Conservation (phyloP, 2,888 invertebrate species). For the Melipona bicolor region DNA sequence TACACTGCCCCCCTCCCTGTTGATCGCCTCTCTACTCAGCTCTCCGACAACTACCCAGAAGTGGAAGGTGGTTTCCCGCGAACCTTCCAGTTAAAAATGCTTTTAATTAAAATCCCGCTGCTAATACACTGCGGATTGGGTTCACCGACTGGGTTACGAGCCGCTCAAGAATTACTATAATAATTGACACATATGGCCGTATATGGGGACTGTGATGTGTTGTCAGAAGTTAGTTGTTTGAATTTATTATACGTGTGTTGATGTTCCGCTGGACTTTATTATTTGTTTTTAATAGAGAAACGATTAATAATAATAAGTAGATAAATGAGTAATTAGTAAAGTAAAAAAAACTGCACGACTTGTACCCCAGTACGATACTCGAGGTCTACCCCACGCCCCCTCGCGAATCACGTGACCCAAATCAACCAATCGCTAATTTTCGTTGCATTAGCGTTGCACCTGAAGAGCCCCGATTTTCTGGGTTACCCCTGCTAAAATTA, state of each 20-base stretch:
- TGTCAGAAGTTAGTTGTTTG: background rate
- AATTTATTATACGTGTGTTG: background rate
- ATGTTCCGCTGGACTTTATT: background rate
- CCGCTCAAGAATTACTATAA: slow-evolving; percentile 11
- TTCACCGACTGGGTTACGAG: slow-evolving; percentile 7
- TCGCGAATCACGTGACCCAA: too few species aligned
- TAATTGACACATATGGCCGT: slow-evolving; percentile 6
- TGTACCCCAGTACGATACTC: too few species aligned
- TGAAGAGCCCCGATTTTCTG: too few species aligned
- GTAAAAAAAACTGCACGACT: too few species aligned
- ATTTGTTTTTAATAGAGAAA: background rate
- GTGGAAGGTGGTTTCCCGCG: slow-evolving; percentile 13
- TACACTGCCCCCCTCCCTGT: slow-evolving; percentile 29
- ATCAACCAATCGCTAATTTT: too few species aligned
- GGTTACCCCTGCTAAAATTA: too few species aligned
- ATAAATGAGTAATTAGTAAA: too few species aligned
- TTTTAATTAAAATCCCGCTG: slow-evolving; percentile 48
- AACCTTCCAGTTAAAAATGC: slow-evolving; percentile 38
- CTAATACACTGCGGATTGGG: background rate
- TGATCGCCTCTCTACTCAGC: slow-evolving; percentile 32
- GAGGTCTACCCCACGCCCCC: too few species aligned
- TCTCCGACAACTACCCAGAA: background rate
- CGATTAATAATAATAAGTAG: too few species aligned
- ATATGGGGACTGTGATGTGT: background rate
- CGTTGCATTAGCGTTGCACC: too few species aligned